Base-by-base conservation (phyloP, 2,797 vertebrate species). In the Prionace glauca region DNA sequence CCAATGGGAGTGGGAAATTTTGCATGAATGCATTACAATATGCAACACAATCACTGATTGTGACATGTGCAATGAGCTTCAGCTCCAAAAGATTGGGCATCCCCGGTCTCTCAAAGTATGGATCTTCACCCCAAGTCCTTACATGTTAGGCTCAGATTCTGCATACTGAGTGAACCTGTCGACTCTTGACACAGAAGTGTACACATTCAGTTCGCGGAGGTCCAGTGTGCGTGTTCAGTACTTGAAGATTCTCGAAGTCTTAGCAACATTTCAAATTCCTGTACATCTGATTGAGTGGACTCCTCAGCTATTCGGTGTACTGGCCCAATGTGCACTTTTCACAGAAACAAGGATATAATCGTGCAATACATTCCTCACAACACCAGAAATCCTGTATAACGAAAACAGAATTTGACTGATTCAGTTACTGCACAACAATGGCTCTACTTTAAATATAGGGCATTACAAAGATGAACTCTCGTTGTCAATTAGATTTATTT, bases 321-420 rank as follows among this genome's bases (percentile, higher is more conserved):
- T 90, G 29, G 87, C 29, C 56, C 56, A 90, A 14, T 62, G 29
- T 90, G 87, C 87, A 65, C 56, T 62, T 90, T 90, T 90, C 87
- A 90, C 60, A 90, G 87, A 90, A 90, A 90, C 60, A 90, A 32
- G 29, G 29, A n/a, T 60, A 90, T 65, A 62, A 62, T 62, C 50
- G 87, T 90, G 26, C 60, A 90, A 90, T 90, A 90, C 60, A 90
- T 65, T 90, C 87, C 87, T 90, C 87, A 90, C 60, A 90, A 62
- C 60, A 90, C 87, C 87, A 90, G 87, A 90, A 90, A 65, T 90
- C 87, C 87, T 90, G 87, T 90, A 60, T 90, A 90, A 90, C 62
- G 87, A 32, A 90, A 90, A 90, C 87, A 90, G 87, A 90, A 62
- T 90, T 90, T 90, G 60, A 62, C 87, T 62, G 87, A 90, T 90